Base-by-base conservation (phyloP, 2,888 invertebrate genomes). In the Conus canariensis region DNA sequence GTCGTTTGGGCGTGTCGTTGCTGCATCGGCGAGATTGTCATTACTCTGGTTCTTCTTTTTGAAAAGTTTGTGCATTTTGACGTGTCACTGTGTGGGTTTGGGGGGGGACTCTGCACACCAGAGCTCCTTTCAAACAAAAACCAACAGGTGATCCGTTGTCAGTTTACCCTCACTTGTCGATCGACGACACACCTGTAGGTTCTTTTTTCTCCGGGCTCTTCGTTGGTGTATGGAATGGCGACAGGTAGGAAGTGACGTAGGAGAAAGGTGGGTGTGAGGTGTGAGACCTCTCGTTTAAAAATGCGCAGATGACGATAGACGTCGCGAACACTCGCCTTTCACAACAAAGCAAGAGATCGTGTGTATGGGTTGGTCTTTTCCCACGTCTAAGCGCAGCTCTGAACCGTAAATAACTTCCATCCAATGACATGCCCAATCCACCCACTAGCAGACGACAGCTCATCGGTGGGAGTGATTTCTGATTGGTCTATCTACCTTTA, bases 1-100 rank as follows among this genome's bases (percentile, higher is more conserved):
- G 88, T 91, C 91, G 85, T 88, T 90, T 89, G 91, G 91, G 90
- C 88, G 93, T 92, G 93, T 91, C 91, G 91, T 85, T 1, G 70
- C 70, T 45, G 88, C 56, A 30, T 92, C 91, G 10, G 89, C 60
- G 59, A 91, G 80, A 85, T 92, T 92, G 83, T 92, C 91, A 64
- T 45, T 92, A 58, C 90, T 91, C 90, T 89, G 90, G 64, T 92
- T 91, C 86, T 90, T 90, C 93, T 94, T 94, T 91, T 94, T 94
- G 77, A 92, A 92, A 22, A 92, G 70, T 77, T 90, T 91, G 56
- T 92, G 92, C 92, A 92, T 92, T 30, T 90, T 90, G 86, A 86
- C 45, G 16, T 25, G 85, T 67, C 67, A 60, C 16, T 64, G 86
- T 86, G 45, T 1, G 4, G 8, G 30, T 25, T 67, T 45, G 67